Base-by-base conservation (phyloP, 2,888 invertebrate genomes). In the Melinopterus prodromus region DNA sequence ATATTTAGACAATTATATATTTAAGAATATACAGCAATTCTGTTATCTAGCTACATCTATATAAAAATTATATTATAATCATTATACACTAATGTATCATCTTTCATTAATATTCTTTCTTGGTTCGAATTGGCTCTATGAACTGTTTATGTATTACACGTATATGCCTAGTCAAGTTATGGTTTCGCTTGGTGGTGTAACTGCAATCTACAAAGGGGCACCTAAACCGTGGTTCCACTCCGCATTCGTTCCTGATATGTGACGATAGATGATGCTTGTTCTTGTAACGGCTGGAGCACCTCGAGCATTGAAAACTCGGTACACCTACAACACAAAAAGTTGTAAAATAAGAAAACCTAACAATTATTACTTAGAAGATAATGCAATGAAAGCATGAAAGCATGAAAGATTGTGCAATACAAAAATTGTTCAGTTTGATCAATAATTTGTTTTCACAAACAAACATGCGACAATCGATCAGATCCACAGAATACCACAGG, bases 221-320 rank as follows among this genome's bases (percentile, higher is more conserved):
- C 3, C 16, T 36, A 75, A 80, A 72, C 4, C 15, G 70, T 38
- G 88, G 88, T 77, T 85, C 84, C 79, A 91, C 90, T 78, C 92
- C 91, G 83, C 92, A 92, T 83, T 92, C 92, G 82, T 90, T 89
- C 71, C 81, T 81, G n/a, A 81, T 77, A 26, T 83, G 83, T 14
- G 38, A 16, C 16, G 15, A 69, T 15, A 79, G 36, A n/a, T 74
- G 70, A 26, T 37, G 70, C 53, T 26, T 76, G 14, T 69, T 35
- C 38, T 70, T 79, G 70, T 79, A 79, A 7, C 7, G 36, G 36
- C 76, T 69, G 3, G 26, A 35, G 37, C 79, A 79, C 9, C 37
- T 76, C 16, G 14, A 6, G 71, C 79, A 76, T 9, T n/a, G 16
- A 36, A n/a, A 53, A n/a, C 26, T 15, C 6, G 35, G n/a, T 69